Evolutionary conservation across 2,113 vertebrate genomes (phyloP).

Genomic region (Rhodinocichla rosea): DNA sequence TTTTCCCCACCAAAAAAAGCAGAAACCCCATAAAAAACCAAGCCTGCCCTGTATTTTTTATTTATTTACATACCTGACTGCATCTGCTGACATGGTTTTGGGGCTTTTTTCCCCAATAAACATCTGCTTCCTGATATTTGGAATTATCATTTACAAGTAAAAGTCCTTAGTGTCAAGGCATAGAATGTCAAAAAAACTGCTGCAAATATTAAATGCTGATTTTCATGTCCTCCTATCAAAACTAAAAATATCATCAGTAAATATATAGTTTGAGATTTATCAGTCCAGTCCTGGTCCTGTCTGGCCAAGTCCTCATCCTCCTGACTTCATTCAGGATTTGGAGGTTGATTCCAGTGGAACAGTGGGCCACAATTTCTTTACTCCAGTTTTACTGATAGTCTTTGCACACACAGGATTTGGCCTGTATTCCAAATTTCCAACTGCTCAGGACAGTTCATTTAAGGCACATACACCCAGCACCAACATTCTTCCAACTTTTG

Average conservation of each 20-base stretch:
- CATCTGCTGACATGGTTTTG: background rate
- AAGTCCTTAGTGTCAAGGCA: background rate
- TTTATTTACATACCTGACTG: background rate
- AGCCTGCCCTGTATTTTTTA: background rate
- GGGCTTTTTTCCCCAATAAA: background rate
- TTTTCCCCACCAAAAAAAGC: background rate
- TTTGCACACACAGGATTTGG: background rate
- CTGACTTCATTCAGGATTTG: background rate
- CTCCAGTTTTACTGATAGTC: background rate
- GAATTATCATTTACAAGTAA: background rate
- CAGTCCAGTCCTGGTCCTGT: background rate
- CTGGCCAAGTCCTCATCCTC: background rate
- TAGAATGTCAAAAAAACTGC: background rate
- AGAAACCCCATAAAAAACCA: rapidly evolving
- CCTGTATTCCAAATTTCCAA: background rate
- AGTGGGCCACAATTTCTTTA: background rate
- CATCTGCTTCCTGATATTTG: conserved; percentile 15
- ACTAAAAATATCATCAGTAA: background rate
- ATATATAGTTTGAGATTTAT: background rate
- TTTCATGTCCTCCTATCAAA: background rate
- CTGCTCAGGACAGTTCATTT: background rate
- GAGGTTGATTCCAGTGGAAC: background rate
- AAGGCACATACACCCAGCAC: background rate
- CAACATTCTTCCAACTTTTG: background rate
- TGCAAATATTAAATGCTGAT: background rate